These are phyloP conservation scores for Hippoglossus stenolepis DNA, from an alignment of 2,113 vertebrate genomes.

Conservation along the genomic window DNA sequence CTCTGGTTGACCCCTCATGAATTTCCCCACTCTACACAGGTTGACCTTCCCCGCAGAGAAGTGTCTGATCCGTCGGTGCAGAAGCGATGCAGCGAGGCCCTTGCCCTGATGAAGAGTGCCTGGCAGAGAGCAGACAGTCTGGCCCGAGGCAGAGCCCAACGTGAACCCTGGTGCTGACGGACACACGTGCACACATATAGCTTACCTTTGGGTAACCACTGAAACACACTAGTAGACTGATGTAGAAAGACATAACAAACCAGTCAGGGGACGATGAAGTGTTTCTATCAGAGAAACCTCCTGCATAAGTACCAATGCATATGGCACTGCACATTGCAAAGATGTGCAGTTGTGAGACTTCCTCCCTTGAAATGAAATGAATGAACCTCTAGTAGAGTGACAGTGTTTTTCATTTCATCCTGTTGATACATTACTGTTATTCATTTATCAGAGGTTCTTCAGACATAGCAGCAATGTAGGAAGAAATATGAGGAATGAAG, in stretches of 20 bases:
- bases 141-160: slow-evolving; percentile 90
- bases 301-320: slow-evolving; percentile 20
- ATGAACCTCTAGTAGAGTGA: neutral
- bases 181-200: neutral
- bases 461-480: slow-evolving; percentile 2
- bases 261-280: slow-evolving; percentile 1
- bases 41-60: slow-evolving; percentile 71
- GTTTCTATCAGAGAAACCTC: slow-evolving; percentile 11
- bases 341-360: neutral
- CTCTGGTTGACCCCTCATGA: neutral
- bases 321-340: neutral
- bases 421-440: neutral
- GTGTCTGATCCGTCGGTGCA: slow-evolving; percentile 72
- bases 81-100: slow-evolving; percentile 90
- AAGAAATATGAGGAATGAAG: slow-evolving; percentile 1
- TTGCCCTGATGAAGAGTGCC: slow-evolving; percentile 89
- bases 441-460: neutral
- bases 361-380: neutral
- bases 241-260: neutral
- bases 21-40: slow-evolving; percentile 57
- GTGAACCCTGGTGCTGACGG: slow-evolving; percentile 94
- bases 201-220: neutral
- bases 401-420: neutral
- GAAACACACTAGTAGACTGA: slow-evolving; percentile 5
- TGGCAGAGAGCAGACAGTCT: slow-evolving; percentile 98